Evolutionary conservation across 2,888 invertebrate genomes (phyloP), one percentile per base, ranked within the genome.

Genomic region (Crematogaster levior): DNA sequence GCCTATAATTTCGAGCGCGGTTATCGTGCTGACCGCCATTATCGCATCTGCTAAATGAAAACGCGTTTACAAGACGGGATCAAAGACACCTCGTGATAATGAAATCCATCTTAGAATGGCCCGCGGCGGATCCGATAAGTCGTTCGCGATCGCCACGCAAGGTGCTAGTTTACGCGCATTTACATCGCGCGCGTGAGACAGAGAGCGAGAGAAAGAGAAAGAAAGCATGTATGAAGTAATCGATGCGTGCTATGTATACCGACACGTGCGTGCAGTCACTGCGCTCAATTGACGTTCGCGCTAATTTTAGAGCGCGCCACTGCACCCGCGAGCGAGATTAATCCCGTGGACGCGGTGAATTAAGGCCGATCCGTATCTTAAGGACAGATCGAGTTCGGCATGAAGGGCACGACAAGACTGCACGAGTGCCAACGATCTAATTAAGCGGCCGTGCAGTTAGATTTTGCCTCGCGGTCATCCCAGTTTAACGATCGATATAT

Each of bases 321-420:
- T 70, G 63, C 60, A 81, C 73, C 79, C 83, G 82, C 81, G 51
- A 85, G 74, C 79, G 72, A 83, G 88, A 88, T 87, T 85, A 88
- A 89, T 85, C 75, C 84, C 82, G 83, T 74, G 80, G 83, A 81
- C 80, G 79, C 87, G 83, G 79, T 77, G 88, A 89, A 89, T 89
- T 89, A 89, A 89, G 84, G 88, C 81, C 85, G 89, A 89, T 89
- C 80, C 84, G 66, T 89, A 89, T 89, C 89, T 86, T 72, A 73
- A 87, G 89, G 77, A 65, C 51, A 65, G n/a, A n/a, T 24, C 24
- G 75, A 75, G 66, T 75, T 75, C 27, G 84, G 82, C 84, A 75
- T 84, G 86, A 83, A 84, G 81, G 87, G 81, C 85, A 84, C 82
- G 68, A 79, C 79, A 80, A 74, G 68, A 73, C 84, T 65, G 79